Evolutionary conservation across 2,113 vertebrate genomes (phyloP).

Genomic region (Atractosteus spatula): DNA sequence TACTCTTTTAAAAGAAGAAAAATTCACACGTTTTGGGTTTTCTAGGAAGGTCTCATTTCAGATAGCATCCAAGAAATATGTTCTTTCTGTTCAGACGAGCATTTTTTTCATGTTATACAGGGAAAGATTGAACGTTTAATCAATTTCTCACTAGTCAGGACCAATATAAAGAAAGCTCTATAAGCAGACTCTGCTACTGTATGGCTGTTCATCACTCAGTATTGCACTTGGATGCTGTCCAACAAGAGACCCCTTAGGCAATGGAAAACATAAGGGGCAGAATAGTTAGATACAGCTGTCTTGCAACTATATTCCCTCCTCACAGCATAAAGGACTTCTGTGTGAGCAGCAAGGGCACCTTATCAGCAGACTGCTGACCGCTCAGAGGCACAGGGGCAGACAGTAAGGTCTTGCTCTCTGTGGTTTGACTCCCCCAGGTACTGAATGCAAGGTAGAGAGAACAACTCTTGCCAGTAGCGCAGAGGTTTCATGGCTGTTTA

Average conservation of each 20-base stretch:
- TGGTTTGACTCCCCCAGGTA: slow-evolving; percentile 3
- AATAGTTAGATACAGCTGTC: slow-evolving; percentile 38
- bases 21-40: no score
- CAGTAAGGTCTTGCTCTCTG: slow-evolving; percentile 15
- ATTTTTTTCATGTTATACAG: not conserved
- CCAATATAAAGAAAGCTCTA: not conserved
- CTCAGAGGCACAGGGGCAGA: slow-evolving; percentile 7
- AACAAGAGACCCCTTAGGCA: slow-evolving; percentile 21
- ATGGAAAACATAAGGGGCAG: slow-evolving; percentile 32
- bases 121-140: slow-evolving; percentile 12
- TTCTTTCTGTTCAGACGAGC: not conserved
- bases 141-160: slow-evolving; percentile 14
- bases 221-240: slow-evolving; percentile 25
- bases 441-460: not conserved
- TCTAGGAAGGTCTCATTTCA: no score
- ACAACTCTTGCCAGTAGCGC: not conserved
- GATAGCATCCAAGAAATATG: slow-evolving; percentile 2
- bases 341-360: slow-evolving; percentile 5
- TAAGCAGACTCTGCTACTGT: slow-evolving; percentile 15
- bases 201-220: slow-evolving; percentile 7
- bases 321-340: slow-evolving; percentile 28
- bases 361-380: slow-evolving; percentile 5
- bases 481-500: not conserved
- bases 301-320: slow-evolving; percentile 22
- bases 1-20: no score